Percentiles rank a stretch among this genome's conserved stretches.
phyloP scores from a whole-genome alignment of 2,888 invertebrate species.

The Diarsia mendica region DNA sequence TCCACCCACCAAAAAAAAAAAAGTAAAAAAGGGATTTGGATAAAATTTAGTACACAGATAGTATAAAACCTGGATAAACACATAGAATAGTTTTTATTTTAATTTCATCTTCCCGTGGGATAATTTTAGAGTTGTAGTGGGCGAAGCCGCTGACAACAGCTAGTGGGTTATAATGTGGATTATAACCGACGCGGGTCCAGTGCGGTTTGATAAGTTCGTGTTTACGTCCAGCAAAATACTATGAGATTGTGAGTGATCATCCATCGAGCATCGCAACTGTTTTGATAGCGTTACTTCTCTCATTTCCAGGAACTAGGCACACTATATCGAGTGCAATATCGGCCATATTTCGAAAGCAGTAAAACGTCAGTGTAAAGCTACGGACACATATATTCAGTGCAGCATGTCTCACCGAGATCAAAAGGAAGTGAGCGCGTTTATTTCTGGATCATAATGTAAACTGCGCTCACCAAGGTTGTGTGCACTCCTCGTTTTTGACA shows the following conservation, averaged over 20 bases:
- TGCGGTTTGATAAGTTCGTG: too few relatives aligned
- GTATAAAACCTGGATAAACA: too few relatives aligned
- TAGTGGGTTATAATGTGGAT: too few relatives aligned
- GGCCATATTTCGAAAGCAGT: constrained; percentile 43
- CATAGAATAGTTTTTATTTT: too few relatives aligned
- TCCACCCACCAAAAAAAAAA: too few relatives aligned
- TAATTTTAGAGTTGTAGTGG: too few relatives aligned
- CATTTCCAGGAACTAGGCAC: constrained; percentile 37
- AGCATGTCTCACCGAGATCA: constrained; percentile 69
- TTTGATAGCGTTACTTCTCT: constrained; percentile 15
- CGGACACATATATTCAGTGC: constrained; percentile 54
- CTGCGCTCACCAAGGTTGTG: constrained; percentile 77
- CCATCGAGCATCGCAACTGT: background rate
- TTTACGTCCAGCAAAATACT: background rate
- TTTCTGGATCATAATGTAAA: constrained; percentile 76
- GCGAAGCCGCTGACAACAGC: too few relatives aligned
- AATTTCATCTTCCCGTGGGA: too few relatives aligned
- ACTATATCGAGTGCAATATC: constrained; percentile 42
- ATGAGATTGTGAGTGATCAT: background rate
- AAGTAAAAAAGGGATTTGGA: too few relatives aligned
- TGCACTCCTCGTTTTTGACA: constrained; percentile 72
- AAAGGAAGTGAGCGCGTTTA: constrained; percentile 75
- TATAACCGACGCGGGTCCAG: too few relatives aligned
- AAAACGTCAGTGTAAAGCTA: constrained; percentile 47
- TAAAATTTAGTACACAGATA: too few relatives aligned